Evolutionary conservation across 2,113 vertebrate species (phyloP), one percentile per base, ranked within the genome.

Genomic region (Nymphicus hollandicus): DNA sequence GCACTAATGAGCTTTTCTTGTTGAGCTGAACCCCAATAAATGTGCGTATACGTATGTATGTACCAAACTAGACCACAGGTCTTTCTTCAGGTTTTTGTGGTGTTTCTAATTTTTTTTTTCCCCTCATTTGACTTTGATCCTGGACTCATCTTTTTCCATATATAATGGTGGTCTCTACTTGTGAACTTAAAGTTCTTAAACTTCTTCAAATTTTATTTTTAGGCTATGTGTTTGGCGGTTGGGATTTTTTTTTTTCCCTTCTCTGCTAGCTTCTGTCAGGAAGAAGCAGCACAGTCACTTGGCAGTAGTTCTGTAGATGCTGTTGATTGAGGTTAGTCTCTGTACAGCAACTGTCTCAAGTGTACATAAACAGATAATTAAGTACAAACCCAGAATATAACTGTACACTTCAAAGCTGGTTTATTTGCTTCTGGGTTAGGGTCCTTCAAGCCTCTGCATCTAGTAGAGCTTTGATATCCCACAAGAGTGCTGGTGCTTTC

Each of bases 41-140:
- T 13, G 1, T 29, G 1, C 35, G 4, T 31, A 7, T 23, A 33
- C 8, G 1, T 29, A 1, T 33, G 5, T 43, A 14, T 25, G 25
- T 33, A 46, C 22, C 28, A 71, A 61, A 25, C 12, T 25, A 44
- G 27, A 15, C 23, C 20, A 24, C 20, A 49, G 31, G 6, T 61
- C 35, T 25, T 55, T 37, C 39, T 77, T 6, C 35, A 33, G 29
- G 8, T 11, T 17, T 49, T 43, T 61, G 25, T 60, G 46, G 7
- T 35, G 27, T 13, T 60, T 27, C 1, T 61, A 0, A 41, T n/a
- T 44, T 15, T 16, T n/a, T n/a, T 9, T 24, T 22, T 2, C 19
- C 2, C 10, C 8, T n/a, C 18, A 4, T 8, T 18, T 8, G 8
- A 1, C 31, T 89, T 81, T n/a, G 17, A 17, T 55, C 3, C 8